Percentiles rank a stretch among this genome's conserved stretches.
phyloP scores from a whole-genome alignment of 2,888 invertebrate species.

The Mesorhabditis spiculigera region DNA sequence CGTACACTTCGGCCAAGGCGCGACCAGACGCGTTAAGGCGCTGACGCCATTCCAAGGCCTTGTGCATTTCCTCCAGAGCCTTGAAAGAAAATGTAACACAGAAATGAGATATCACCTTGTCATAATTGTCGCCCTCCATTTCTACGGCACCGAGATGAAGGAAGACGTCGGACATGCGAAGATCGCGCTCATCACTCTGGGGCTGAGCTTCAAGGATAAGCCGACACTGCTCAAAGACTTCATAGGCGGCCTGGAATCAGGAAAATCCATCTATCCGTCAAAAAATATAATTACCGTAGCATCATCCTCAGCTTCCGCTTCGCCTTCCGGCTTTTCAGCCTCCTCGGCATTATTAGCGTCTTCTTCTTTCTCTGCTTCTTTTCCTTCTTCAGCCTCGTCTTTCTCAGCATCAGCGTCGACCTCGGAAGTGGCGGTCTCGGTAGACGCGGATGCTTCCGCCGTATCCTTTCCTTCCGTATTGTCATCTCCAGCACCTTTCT shows the following conservation, averaged over 20 bases:
- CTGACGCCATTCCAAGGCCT: background rate
- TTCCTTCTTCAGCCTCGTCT: background rate
- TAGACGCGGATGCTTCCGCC: background rate
- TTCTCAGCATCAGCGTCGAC: background rate
- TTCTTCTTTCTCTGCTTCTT: background rate
- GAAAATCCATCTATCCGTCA: background rate
- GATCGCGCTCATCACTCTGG: background rate
- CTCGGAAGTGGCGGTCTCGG: background rate
- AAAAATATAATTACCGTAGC: background rate
- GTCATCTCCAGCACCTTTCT: background rate
- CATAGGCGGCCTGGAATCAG: background rate
- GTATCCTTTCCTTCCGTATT: background rate
- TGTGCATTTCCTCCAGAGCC: background rate
- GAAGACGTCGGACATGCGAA: background rate
- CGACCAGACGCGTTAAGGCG: background rate
- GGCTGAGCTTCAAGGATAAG: background rate
- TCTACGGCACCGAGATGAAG: background rate
- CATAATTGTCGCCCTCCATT: conserved; percentile 3
- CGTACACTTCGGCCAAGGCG: background rate
- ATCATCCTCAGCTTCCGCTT: background rate
- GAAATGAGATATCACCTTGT: background rate
- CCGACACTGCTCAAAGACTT: conserved; percentile 4
- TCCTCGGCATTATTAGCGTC: background rate
- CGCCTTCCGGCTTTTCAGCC: background rate
- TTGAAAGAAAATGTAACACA: background rate